phyloP scores from a whole-genome alignment of 2,888 invertebrate species.

The Cepaea hortensis region DNA sequence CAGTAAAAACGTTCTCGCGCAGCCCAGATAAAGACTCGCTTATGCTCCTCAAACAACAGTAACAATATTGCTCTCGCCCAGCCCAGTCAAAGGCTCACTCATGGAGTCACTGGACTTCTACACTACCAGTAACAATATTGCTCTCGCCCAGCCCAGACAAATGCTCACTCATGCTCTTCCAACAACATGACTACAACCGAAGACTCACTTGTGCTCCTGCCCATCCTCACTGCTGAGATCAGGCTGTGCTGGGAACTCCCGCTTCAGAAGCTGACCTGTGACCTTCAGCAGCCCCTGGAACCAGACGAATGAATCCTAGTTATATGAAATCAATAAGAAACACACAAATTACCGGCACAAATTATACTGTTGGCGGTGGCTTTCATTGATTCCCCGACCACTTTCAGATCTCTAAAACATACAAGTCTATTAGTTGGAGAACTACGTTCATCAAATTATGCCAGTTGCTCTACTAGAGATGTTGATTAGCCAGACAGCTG shows the following conservation, averaged over 20 bases:
- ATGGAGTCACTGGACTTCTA: no score
- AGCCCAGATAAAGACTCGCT: neutral
- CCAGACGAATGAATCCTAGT: neutral
- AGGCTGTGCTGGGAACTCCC: conserved; percentile 79
- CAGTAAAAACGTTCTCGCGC: neutral
- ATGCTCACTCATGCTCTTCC: neutral
- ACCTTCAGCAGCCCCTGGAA: conserved; percentile 89
- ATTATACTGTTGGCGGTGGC: no score
- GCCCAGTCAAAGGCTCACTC: neutral
- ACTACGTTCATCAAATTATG: no score
- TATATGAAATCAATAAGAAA: neutral
- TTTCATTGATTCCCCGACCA: no score
- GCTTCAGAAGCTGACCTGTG: conserved; percentile 92
- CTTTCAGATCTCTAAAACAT: no score
- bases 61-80: neutral
- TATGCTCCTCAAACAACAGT: neutral
- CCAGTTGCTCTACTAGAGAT: no score
- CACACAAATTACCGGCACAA: no score
- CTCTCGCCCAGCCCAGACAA: neutral
- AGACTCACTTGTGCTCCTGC: conserved; percentile 59
- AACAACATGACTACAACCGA: neutral
- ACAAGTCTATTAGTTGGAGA: no score
- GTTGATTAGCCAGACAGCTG: no score
- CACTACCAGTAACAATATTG: neutral
- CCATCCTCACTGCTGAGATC: conserved; percentile 67